Evolutionary conservation across 64 coral and sea anemone species (phyloP).

Genomic region (Dendrophyllia cribrosa): DNA sequence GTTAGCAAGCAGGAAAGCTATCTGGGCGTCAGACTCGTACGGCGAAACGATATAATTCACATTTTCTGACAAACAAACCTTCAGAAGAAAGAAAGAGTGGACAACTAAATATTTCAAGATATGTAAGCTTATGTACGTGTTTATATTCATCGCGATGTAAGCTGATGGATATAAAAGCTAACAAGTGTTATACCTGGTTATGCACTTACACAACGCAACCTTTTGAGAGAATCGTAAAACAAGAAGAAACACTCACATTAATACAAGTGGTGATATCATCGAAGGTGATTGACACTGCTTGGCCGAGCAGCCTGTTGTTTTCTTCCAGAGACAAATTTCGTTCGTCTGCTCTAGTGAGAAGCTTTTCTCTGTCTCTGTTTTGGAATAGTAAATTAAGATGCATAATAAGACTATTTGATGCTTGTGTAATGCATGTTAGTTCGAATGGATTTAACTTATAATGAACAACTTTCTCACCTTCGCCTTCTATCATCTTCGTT

Average conservation of each 20-base stretch:
- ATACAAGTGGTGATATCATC: conserved; percentile 15
- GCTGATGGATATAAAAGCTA: no score
- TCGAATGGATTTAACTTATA: no score
- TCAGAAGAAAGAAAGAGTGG: not conserved
- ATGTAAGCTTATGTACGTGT: no score
- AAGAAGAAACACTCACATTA: not conserved
- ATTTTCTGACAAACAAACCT: not conserved
- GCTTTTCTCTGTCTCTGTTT: not conserved
- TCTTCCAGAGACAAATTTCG: not conserved
- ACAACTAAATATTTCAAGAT: no score
- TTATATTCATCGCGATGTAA: no score
- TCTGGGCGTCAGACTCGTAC: conserved; percentile 60
- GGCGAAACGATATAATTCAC: conserved; percentile 62
- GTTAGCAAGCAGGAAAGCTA: conserved; percentile 10
- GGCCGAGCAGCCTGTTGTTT: not conserved
- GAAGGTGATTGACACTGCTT: conserved; percentile 10
- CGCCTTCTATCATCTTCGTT: conserved; percentile 32
- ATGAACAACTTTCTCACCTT: not conserved
- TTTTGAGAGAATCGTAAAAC: not conserved
- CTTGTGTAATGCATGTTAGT: no score
- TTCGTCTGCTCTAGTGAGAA: not conserved
- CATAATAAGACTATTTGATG: no score
- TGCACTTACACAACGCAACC: no score
- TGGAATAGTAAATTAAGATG: no score
- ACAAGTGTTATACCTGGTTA: no score